Percentiles rank a stretch among this genome's conserved stretches.
Conservation (phyloP, 2,797 vertebrate genomes). For the Enteromius trimaculatus region DNA sequence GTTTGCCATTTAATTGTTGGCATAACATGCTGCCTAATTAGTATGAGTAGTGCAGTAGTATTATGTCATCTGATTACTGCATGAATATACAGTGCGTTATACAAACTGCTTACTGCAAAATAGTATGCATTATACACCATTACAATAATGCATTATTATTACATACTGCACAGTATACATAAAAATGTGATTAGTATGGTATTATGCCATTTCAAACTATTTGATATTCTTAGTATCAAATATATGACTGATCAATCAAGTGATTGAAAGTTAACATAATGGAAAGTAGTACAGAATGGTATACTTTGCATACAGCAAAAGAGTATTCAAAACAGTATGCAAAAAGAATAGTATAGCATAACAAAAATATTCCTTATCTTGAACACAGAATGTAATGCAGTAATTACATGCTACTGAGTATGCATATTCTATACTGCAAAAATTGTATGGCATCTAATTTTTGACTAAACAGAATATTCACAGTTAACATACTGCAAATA, state of each 20-base stretch:
- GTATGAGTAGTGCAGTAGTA: background rate
- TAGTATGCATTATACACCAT: background rate
- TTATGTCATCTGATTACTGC: background rate
- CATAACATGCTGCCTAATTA: background rate
- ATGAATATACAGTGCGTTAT: background rate
- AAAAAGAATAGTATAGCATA: background rate
- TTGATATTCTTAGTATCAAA: background rate
- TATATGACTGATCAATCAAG: background rate
- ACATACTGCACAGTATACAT: background rate
- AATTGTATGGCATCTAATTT: background rate
- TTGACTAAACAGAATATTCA: background rate
- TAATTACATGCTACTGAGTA: background rate
- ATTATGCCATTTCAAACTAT: conserved; percentile 3
- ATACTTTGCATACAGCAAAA: background rate
- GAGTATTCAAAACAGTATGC: background rate
- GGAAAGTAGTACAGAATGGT: background rate
- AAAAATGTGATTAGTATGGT: background rate
- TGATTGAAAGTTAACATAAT: background rate
- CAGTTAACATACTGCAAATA: background rate
- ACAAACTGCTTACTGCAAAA: background rate
- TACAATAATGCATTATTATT: background rate
- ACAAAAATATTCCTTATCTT: background rate
- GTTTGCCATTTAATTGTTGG: background rate
- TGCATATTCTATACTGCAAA: background rate
- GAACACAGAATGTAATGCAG: background rate